Base-by-base conservation (phyloP, 1,140 invertebrate species). In the Helicoverpa zea region DNA sequence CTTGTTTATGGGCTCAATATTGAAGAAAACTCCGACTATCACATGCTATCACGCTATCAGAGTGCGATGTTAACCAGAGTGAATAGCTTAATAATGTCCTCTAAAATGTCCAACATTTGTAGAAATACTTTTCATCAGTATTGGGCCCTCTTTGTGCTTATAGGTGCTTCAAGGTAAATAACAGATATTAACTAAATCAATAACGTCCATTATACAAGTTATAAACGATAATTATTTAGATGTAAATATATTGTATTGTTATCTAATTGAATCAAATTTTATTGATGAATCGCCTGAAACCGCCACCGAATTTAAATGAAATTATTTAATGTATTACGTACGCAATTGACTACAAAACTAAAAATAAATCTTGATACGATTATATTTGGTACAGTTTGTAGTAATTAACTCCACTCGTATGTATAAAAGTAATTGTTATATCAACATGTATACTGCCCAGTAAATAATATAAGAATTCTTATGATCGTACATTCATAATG, bases 221-320 rank as follows among this genome's bases (percentile, higher is more conserved):
- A 51, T 68, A 68, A 12, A 49, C 58, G 23, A 52, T 72, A 52
- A 29, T 70, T 18, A 58, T 73, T 13, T 73, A 58, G 52, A 35
- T 73, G 54, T 73, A 51, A 51, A 76, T 76, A 51, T 75, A 35
- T 63, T 52, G 35, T 76, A 76, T 63, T 76, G 73, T 76, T 76
- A 76, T 76, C 11, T 76, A 75, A 49, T 49, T 76, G 52, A 73
- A 76, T 49, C 73, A 76, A 58, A 76, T 76, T 76, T 76, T 76
- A 76, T 76, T 76, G 23, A 72, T 30, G 68, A 16, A 76, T 63
- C 58, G 58, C 56, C 73, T 61, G 43, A 76, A 47, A 61, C 10
- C 43, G 56, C 73, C 73, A 63, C 73, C 73, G 73, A 76, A 29
- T 76, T 59, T 49, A 30, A 51, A 63, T 9, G 30, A 75, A 59